Base-by-base conservation (phyloP, 2,797 vertebrate genomes). In the Myripristis murdjan region DNA sequence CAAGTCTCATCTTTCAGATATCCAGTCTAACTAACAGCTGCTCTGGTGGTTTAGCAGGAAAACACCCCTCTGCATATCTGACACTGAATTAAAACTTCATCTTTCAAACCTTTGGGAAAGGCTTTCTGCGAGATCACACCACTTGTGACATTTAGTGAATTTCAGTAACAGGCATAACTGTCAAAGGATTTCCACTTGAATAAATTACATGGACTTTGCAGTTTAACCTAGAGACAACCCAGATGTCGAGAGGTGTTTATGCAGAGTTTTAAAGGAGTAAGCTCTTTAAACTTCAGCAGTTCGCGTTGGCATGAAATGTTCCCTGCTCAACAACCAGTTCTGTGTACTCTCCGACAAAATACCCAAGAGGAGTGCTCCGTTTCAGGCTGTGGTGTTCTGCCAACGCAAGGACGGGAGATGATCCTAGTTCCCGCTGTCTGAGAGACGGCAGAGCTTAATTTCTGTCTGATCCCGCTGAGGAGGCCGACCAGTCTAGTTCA, bases 1-100 rank as follows among this genome's bases (percentile, higher is more conserved):
- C 64, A 63, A 76, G 88, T 88, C 69, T 93, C 89, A 87, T 86
- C 88, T 94, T 91, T 91, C 92, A 88, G 71, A 79, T 64, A 75
- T 75, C 16, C 75, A 77, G 77, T 52, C 74, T 31, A 68, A 75
- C 48, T 57, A 86, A 86, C 93, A 94, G 92, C 93, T 94, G 93
- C 84, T 88, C 77, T 70, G 65, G 77, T 83, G 70, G 83, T 89
- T 90, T 70, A 89, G 51, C 62, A 73, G 78, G 57, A 55, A 81
- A 86, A 83, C 67, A 79, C 43, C 66, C 47, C 69, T 73, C 84
- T 86, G 84, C 74, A 73, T 59, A 77, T 83, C 70, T 79, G 72
- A 59, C 57, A 51, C 41, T 37, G 69, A 70, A 72, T n/a, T 16
- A 52, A 60, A 69, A 65, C 33, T 46, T 65, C 58, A 79, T 63